Percentiles rank a stretch among this genome's conserved stretches.
Conservation (phyloP, 2,113 vertebrate species). For the Spermophilus dauricus region DNA sequence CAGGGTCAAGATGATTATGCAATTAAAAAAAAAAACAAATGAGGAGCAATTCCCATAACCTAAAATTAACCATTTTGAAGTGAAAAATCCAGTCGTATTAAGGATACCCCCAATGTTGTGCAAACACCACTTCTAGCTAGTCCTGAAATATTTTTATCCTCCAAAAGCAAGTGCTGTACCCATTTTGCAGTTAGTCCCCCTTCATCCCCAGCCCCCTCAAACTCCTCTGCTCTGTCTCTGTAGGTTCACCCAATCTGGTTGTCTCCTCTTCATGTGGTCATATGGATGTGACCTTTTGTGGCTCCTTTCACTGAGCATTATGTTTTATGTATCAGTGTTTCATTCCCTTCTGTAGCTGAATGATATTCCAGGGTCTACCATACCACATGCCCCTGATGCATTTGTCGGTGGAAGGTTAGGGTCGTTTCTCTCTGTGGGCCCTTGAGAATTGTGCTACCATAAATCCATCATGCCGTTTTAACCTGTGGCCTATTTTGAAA, state of each 20-base stretch:
- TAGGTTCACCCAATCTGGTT: accelerated
- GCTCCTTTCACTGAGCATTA: not conserved
- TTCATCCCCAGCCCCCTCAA: not conserved
- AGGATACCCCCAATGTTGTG: accelerated
- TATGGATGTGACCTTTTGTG: accelerated
- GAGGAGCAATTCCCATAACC: not conserved
- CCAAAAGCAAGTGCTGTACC: accelerated
- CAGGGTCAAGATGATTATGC: not conserved
- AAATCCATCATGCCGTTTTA: not conserved
- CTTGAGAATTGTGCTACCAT: not conserved
- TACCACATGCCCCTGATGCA: accelerated
- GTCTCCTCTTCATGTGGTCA: no score
- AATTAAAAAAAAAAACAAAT: not conserved
- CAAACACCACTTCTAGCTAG: no score
- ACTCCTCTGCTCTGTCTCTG: accelerated
- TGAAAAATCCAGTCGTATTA: no score
- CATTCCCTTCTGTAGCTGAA: not conserved
- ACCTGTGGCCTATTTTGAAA: not conserved
- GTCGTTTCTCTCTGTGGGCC: not conserved
- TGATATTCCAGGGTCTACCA: accelerated
- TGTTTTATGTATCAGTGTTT: accelerated
- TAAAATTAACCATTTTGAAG: not conserved
- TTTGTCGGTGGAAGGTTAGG: no score
- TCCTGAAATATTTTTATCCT: not conserved
- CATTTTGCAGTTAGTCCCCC: accelerated